Conservation (phyloP, 1,140 invertebrate genomes). For the Drosophila tsacasi region DNA sequence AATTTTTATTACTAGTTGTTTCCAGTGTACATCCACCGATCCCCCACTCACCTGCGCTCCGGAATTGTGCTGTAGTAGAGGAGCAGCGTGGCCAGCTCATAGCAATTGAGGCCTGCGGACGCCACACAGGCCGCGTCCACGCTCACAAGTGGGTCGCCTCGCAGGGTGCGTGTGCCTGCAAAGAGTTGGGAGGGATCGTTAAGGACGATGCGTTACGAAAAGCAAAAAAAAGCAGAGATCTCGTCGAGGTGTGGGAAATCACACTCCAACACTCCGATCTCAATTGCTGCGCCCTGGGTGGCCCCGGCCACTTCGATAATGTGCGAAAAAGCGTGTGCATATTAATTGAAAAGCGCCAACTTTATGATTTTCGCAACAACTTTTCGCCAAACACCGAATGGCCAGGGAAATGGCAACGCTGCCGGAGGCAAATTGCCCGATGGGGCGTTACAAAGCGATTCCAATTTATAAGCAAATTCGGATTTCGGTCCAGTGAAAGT, state of each 20-base stretch:
- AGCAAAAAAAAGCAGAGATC: slow-evolving; percentile 8
- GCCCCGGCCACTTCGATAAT: slow-evolving; percentile 61
- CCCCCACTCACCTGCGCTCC: slow-evolving; percentile 85
- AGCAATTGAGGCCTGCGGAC: slow-evolving; percentile 86
- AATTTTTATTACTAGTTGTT: background rate
- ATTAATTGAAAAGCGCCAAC: slow-evolving; percentile 72
- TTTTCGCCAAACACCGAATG: slow-evolving; percentile 19
- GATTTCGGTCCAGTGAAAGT: slow-evolving; percentile 67
- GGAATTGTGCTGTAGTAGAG: slow-evolving; percentile 87
- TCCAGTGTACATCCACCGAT: slow-evolving; percentile 3
- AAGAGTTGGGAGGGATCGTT: slow-evolving; percentile 8
- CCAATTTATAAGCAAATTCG: slow-evolving; percentile 75
- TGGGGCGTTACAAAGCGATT: slow-evolving; percentile 65
- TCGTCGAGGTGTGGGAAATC: slow-evolving; percentile 38
- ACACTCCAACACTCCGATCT: slow-evolving; percentile 35
- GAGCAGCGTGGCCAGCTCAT: slow-evolving; percentile 87
- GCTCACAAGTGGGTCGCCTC: slow-evolving; percentile 86
- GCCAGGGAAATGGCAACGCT: slow-evolving; percentile 32
- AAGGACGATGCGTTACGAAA: slow-evolving; percentile 3
- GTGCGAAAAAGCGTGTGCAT: slow-evolving; percentile 80
- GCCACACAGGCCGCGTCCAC: slow-evolving; percentile 86
- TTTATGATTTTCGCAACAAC: slow-evolving; percentile 27
- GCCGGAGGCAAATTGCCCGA: slow-evolving; percentile 58
- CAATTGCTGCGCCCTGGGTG: slow-evolving; percentile 74
- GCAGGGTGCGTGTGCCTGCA: slow-evolving; percentile 83